Conservation (phyloP, 2,888 invertebrate genomes). For the Ethmia dodecea region DNA sequence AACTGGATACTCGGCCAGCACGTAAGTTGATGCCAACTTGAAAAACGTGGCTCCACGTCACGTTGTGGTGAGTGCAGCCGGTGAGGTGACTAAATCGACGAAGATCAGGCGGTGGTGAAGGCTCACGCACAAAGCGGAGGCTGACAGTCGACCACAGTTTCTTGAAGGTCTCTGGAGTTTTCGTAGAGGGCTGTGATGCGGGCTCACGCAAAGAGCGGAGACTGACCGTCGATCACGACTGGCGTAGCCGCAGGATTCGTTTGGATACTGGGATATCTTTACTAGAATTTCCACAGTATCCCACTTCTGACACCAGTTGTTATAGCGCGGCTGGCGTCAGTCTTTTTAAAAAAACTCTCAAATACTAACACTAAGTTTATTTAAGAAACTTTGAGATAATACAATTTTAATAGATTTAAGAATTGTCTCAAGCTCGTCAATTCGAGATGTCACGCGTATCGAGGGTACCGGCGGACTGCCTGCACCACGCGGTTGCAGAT, state of each 20-base stretch:
- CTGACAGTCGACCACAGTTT: too few relatives aligned
- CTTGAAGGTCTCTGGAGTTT: too few relatives aligned
- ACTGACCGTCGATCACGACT: neutral
- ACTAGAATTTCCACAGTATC: neutral
- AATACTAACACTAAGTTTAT: neutral
- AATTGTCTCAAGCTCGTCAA: too few relatives aligned
- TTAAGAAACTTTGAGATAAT: neutral
- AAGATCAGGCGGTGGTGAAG: neutral
- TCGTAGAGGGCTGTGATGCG: too few relatives aligned
- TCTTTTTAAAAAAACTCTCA: neutral
- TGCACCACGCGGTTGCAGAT: too few relatives aligned
- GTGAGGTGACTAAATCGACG: neutral
- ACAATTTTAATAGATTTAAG: too few relatives aligned
- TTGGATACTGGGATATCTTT: neutral
- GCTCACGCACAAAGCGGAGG: neutral
- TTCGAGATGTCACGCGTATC: too few relatives aligned
- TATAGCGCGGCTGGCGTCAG: neutral
- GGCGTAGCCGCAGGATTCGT: neutral
- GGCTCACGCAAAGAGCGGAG: neutral
- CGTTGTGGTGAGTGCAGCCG: neutral
- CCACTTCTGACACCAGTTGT: constrained; percentile 5
- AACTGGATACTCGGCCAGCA: too few relatives aligned
- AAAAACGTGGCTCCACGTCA: too few relatives aligned
- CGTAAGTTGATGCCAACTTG: neutral
- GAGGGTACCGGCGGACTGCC: too few relatives aligned